A percentile compares a stretch with the other conserved stretches of the same genome.
phyloP scores from a whole-genome alignment of 2,113 vertebrate species.

The Ceratotherium simum region DNA sequence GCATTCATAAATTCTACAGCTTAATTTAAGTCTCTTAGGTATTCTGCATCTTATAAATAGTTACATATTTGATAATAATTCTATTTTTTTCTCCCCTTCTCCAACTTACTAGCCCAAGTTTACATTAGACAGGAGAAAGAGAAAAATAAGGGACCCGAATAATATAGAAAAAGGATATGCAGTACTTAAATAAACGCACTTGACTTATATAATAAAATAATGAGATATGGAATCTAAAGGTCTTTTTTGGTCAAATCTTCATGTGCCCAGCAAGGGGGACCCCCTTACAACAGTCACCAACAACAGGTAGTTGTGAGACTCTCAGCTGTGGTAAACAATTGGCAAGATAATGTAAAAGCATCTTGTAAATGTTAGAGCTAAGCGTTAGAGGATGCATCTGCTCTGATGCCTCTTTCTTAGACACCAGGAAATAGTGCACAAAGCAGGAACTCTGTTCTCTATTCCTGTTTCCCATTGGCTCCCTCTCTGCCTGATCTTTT shows the following conservation, averaged over 20 bases:
- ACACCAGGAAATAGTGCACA: not conserved
- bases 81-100: slow-evolving; percentile 5
- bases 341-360: not conserved
- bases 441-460: not conserved
- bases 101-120: not conserved
- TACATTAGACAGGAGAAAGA: not conserved
- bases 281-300: not conserved
- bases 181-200: not conserved
- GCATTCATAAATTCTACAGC: not conserved
- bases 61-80: not conserved
- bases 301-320: not conserved
- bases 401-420: not conserved
- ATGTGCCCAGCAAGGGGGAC: not conserved
- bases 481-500: not conserved
- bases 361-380: not conserved
- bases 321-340: not conserved
- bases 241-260: not conserved
- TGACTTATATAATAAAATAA: slow-evolving; percentile 6
- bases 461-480: not conserved
- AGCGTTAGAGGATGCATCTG: no score
- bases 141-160: not conserved
- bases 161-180: not conserved
- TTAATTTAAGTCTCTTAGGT: not conserved
- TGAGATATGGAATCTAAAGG: not conserved
- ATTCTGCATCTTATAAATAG: not conserved